Conservation (phyloP, 30 jellyfish, hydroid and myxozoan genomes). For the Turritopsis dohrnii region DNA sequence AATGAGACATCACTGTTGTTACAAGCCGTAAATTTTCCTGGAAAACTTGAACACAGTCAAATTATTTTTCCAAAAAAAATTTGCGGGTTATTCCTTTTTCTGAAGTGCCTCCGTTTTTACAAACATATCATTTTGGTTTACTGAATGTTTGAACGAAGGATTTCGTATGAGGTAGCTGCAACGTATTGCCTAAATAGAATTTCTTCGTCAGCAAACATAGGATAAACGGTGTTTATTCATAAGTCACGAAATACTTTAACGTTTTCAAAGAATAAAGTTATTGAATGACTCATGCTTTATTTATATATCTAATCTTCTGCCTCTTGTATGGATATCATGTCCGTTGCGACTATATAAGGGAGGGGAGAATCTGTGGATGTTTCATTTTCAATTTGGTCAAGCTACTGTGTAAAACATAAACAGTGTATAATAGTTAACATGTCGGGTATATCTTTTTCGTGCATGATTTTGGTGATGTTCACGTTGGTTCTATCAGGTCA, state of each 20-base stretch:
- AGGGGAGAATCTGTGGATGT: not conserved
- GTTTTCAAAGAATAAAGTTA: not conserved
- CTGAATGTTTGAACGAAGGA: too few species aligned
- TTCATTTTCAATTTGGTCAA: too few species aligned
- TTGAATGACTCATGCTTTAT: not conserved
- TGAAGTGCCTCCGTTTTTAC: too few species aligned
- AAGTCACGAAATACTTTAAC: not conserved
- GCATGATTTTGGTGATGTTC: not conserved
- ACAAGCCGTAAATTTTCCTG: too few species aligned
- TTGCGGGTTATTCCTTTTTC: too few species aligned
- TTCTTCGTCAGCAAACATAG: not conserved
- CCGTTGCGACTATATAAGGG: not conserved
- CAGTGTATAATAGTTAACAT: too few species aligned
- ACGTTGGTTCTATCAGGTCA: not conserved
- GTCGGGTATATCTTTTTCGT: not conserved
- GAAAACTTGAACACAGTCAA: too few species aligned
- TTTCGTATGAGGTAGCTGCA: not conserved
- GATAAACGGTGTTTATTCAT: not conserved
- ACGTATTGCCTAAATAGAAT: not conserved
- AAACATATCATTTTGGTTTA: too few species aligned
- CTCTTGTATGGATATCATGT: not conserved
- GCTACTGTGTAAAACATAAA: too few species aligned
- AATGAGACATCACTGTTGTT: too few species aligned
- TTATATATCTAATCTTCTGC: not conserved
- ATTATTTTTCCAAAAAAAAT: too few species aligned